These are phyloP conservation scores for Synanthedon tipuliformis DNA, from an alignment of 2,888 invertebrate species.

Conservation along the genomic window DNA sequence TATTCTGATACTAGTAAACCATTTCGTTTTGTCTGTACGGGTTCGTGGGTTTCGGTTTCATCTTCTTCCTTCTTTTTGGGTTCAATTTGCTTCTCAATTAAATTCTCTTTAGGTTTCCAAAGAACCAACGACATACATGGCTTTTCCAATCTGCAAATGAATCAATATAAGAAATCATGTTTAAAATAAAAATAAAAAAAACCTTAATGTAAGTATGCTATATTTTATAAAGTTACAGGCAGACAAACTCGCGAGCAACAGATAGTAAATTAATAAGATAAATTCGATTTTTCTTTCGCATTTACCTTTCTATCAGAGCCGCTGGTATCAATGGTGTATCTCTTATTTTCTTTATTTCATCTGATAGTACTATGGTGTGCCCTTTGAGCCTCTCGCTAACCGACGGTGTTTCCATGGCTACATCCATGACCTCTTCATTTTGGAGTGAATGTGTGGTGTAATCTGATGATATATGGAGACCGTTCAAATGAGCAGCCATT, in stretches of 20 bases:
- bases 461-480: slow-evolving; percentile 76
- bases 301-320: slow-evolving; percentile 69
- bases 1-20: slow-evolving; percentile 40
- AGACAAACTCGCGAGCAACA: too few relatives aligned
- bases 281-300: not conserved
- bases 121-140: slow-evolving; percentile 84
- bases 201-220: slow-evolving; percentile 9
- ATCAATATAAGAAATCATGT: not conserved
- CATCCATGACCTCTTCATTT: slow-evolving; percentile 39
- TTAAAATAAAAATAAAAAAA: not conserved
- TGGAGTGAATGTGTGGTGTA: slow-evolving; percentile 39
- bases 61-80: slow-evolving; percentile 28
- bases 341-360: slow-evolving; percentile 75
- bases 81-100: slow-evolving; percentile 37
- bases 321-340: slow-evolving; percentile 77
- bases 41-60: slow-evolving; percentile 15
- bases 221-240: too few relatives aligned
- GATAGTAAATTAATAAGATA: not conserved
- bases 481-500: slow-evolving; percentile 83
- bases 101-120: slow-evolving; percentile 80
- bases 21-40: slow-evolving; percentile 28
- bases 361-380: slow-evolving; percentile 73
- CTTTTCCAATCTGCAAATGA: slow-evolving; percentile 67
- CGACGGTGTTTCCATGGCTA: slow-evolving; percentile 27
- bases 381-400: slow-evolving; percentile 49